These are phyloP conservation scores for Heliornis fulica DNA, from an alignment of 2,113 vertebrate genomes.

Conservation along the genomic window DNA sequence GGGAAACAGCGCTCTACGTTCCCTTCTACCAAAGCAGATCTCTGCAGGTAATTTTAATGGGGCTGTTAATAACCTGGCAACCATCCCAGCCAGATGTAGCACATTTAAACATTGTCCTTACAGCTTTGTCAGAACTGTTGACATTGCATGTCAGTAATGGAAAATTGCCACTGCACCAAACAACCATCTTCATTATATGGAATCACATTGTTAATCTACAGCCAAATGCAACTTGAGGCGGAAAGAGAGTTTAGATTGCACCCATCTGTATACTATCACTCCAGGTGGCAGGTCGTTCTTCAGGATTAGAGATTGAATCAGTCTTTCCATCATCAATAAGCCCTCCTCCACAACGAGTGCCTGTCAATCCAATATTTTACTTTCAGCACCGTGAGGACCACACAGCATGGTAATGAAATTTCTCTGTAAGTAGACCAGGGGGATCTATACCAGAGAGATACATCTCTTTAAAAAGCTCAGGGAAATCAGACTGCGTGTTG, in stretches of 20 bases:
- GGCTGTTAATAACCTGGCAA: constrained; percentile 66
- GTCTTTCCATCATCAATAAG: constrained; percentile 72
- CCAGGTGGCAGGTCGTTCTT: constrained; percentile 74
- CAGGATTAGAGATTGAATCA: constrained; percentile 76
- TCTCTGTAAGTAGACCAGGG: constrained; percentile 51
- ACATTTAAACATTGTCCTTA: constrained; percentile 57
- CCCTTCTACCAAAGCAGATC: constrained; percentile 10
- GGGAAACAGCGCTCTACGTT: background rate
- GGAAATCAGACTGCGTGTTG: constrained; percentile 21
- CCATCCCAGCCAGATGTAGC: constrained; percentile 66
- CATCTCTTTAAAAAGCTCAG: constrained; percentile 52
- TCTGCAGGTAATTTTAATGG: constrained; percentile 69
- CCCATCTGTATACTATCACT: constrained; percentile 73
- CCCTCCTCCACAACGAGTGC: constrained; percentile 54
- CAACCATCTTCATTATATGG: constrained; percentile 70
- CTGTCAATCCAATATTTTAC: constrained; percentile 74
- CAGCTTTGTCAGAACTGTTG: constrained; percentile 65
- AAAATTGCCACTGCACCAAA: constrained; percentile 68
- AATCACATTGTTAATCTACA: constrained; percentile 71
- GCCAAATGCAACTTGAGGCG: constrained; percentile 66
- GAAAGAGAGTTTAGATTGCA: constrained; percentile 67
- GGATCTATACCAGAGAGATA: constrained; percentile 61
- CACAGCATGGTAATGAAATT: constrained; percentile 71
- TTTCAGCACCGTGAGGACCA: constrained; percentile 40
- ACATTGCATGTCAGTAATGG: constrained; percentile 62